phyloP scores from a whole-genome alignment of 2,888 invertebrate species.

The Tachina grossa region DNA sequence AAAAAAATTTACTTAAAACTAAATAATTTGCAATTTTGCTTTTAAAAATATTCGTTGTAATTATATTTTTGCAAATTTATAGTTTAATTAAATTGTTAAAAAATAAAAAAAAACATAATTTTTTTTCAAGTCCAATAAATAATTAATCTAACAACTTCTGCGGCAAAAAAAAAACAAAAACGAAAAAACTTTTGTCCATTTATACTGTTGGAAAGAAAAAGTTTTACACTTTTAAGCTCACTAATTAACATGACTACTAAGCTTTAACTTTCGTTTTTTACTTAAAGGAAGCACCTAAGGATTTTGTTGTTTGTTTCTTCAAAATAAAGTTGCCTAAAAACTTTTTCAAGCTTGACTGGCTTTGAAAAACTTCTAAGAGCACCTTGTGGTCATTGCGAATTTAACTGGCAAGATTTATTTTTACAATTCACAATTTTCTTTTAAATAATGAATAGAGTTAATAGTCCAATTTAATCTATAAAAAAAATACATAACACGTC shows the following conservation, averaged over 20 bases:
- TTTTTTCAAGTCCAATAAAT: conserved; percentile 47
- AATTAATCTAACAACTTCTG: conserved; percentile 71
- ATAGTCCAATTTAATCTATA: conserved; percentile 53
- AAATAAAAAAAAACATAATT: background rate
- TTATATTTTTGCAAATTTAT: background rate
- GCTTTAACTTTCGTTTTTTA: conserved; percentile 60
- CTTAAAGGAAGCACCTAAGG: conserved; percentile 77
- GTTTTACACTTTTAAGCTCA: conserved; percentile 24
- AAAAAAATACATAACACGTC: conserved; percentile 32
- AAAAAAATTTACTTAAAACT: conserved; percentile 40
- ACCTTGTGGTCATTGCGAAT: conserved; percentile 61
- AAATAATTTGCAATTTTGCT: conserved; percentile 29
- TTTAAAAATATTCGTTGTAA: background rate
- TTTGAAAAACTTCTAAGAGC: conserved; percentile 64
- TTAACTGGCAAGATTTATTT: conserved; percentile 64
- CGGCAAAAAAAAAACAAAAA: background rate
- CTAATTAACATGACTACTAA: conserved; percentile 61
- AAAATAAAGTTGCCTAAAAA: conserved; percentile 50
- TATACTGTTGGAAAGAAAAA: background rate
- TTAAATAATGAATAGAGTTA: conserved; percentile 13
- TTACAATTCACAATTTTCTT: conserved; percentile 6
- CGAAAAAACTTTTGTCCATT: background rate
- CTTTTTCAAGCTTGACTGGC: conserved; percentile 10
- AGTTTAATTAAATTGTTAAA: conserved; percentile 4
- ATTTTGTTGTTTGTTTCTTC: conserved; percentile 71